phyloP scores from a whole-genome alignment of 1,140 invertebrate species.

The Calosoma granatense region DNA sequence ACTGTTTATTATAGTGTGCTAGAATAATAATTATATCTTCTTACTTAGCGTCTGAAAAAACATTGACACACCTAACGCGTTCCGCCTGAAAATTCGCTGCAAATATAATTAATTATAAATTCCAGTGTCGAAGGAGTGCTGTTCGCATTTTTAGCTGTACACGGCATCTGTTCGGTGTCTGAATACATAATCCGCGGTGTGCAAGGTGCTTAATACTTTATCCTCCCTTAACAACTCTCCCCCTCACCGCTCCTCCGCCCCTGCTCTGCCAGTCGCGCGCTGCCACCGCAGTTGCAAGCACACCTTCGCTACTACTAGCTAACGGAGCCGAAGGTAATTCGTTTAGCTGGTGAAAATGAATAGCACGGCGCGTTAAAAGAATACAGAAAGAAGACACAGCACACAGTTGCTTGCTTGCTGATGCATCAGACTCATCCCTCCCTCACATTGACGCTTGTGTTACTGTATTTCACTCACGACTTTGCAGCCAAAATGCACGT shows the following conservation, averaged over 20 bases:
- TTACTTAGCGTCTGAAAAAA: no score
- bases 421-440: background rate
- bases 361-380: background rate
- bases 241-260: no score
- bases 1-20: no score
- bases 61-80: no score
- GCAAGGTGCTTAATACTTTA: background rate
- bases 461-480: background rate
- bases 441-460: background rate
- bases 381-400: background rate
- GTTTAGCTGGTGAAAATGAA: conserved; percentile 6
- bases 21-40: no score
- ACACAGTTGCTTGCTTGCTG: background rate
- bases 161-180: background rate
- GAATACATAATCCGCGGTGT: conserved; percentile 4
- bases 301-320: background rate
- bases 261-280: no score
- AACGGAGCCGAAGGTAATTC: background rate
- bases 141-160: background rate
- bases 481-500: background rate
- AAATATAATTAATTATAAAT: conserved; percentile 10
- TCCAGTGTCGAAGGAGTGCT: background rate
- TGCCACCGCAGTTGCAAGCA: no score
- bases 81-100: background rate
- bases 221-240: background rate